These are phyloP conservation scores for Acanthornis magna DNA, from an alignment of 2,797 vertebrate species.

Conservation along the genomic window DNA sequence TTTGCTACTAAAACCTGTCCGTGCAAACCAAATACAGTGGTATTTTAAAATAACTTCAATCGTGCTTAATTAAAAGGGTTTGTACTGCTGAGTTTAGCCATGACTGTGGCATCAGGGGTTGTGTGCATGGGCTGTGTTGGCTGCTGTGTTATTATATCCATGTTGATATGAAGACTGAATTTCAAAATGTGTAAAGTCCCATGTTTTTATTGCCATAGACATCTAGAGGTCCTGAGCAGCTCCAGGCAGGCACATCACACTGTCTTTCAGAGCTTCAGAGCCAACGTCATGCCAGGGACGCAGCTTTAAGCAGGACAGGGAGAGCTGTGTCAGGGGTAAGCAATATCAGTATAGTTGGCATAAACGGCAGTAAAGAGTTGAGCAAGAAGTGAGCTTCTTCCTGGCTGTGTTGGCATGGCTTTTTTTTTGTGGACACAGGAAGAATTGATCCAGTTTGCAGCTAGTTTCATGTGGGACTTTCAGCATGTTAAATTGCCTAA, in stretches of 20 bases:
- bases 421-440: neutral
- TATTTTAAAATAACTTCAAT: neutral
- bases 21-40: neutral
- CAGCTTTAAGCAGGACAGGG: neutral
- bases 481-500: neutral
- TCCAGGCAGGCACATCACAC: neutral
- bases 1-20: neutral
- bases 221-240: neutral
- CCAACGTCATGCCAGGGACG: accelerated
- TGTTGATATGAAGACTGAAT: neutral
- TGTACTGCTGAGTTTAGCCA: neutral
- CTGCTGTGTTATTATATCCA: neutral
- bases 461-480: neutral
- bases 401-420: neutral
- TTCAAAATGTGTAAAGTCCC: neutral
- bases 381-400: neutral
- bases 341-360: neutral
- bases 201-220: neutral
- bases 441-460: neutral
- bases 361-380: neutral
- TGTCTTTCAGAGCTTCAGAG: neutral
- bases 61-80: neutral
- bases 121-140: neutral
- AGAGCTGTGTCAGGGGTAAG: neutral
- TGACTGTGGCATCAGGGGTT: neutral